phyloP scores from a whole-genome alignment of 1,140 invertebrate genomes.

The Pseudobourletiella spinata region DNA sequence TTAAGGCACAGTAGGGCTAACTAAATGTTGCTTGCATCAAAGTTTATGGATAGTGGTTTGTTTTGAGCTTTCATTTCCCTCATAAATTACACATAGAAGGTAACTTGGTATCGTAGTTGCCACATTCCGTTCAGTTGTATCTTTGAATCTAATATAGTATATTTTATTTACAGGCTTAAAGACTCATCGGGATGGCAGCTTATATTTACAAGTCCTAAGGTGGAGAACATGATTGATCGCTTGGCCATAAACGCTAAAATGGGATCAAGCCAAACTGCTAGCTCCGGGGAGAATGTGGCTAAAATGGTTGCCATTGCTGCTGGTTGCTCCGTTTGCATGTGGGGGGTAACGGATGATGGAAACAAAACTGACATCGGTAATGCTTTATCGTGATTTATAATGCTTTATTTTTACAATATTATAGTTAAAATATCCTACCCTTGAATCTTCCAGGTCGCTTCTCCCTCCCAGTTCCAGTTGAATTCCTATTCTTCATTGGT shows the following conservation, averaged over 20 bases:
- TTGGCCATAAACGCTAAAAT: slow-evolving; percentile 93
- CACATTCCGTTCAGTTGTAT: no score
- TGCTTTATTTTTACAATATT: slow-evolving; percentile 20
- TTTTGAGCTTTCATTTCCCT: no score
- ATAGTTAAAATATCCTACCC: no score
- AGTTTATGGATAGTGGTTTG: no score
- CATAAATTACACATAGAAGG: no score
- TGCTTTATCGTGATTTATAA: neutral
- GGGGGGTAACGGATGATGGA: slow-evolving; percentile 77
- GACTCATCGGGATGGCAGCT: slow-evolving; percentile 93
- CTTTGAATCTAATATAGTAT: no score
- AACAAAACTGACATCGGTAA: slow-evolving; percentile 65
- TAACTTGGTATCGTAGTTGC: no score
- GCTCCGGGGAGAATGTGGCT: slow-evolving; percentile 44
- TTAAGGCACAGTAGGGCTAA: no score
- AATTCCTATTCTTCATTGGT: slow-evolving; percentile 95
- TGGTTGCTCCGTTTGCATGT: slow-evolving; percentile 73
- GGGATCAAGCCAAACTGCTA: slow-evolving; percentile 43
- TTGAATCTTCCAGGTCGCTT: slow-evolving; percentile 59
- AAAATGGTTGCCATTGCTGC: slow-evolving; percentile 87
- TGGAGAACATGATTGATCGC: slow-evolving; percentile 79
- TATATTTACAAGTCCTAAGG: slow-evolving; percentile 84
- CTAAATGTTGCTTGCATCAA: no score
- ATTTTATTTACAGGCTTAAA: slow-evolving; percentile 59
- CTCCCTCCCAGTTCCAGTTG: slow-evolving; percentile 82